phyloP scores from a whole-genome alignment of 2,888 invertebrate species.

The Plagiodera versicolora region DNA sequence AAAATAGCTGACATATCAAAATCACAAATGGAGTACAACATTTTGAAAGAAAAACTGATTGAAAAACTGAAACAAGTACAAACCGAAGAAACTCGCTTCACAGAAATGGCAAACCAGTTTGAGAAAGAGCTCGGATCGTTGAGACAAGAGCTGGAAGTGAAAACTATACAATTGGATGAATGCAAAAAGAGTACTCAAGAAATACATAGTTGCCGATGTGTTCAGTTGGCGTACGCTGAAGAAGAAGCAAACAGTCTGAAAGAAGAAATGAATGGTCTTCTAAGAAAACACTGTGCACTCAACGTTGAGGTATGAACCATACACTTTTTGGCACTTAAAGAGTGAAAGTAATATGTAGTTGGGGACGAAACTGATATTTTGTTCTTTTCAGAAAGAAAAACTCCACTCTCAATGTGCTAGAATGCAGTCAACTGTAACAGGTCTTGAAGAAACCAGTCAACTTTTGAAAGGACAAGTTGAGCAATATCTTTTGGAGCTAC shows the following conservation, averaged over 20 bases:
- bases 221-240: constrained; percentile 38
- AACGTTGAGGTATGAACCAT: constrained; percentile 42
- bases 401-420: constrained; percentile 42
- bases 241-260: constrained; percentile 46
- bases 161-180: constrained; percentile 35
- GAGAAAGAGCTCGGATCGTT: constrained; percentile 36
- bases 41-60: constrained; percentile 34
- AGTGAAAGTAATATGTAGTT: background rate
- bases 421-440: constrained; percentile 36
- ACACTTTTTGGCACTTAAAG: background rate
- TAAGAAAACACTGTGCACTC: constrained; percentile 41
- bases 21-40: constrained; percentile 27
- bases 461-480: constrained; percentile 44
- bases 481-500: constrained; percentile 41
- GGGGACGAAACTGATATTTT: background rate
- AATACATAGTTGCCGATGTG: constrained; percentile 34
- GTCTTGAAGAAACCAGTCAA: constrained; percentile 42
- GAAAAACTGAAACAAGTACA: constrained; percentile 34
- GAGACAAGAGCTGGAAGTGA: constrained; percentile 35
- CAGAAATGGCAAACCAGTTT: constrained; percentile 34
- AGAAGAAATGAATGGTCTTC: constrained; percentile 42
- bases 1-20: constrained; percentile 28
- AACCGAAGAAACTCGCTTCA: constrained; percentile 27
- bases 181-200: constrained; percentile 35
- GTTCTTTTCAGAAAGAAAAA: constrained; percentile 45